Evolutionary conservation across 2,888 invertebrate genomes (phyloP).

Genomic region (Flabesymbios commensalis): DNA sequence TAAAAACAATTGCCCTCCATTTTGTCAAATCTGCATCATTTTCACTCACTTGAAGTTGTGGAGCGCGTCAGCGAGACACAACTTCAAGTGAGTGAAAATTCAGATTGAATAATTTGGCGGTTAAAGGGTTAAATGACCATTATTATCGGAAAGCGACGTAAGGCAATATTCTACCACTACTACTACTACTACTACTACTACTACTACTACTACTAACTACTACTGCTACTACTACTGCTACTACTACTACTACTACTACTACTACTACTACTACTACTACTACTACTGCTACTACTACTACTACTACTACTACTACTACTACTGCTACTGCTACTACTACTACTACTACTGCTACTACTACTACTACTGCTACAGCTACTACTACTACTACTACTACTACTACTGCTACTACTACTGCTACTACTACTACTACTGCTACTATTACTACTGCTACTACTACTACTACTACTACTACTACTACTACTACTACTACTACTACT

Average conservation of each 20-base stretch:
- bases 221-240: not conserved
- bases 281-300: not conserved
- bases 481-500: conserved; percentile 8
- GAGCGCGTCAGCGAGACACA: too few relatives aligned
- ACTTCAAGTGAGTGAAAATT: too few relatives aligned
- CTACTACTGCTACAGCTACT: not conserved
- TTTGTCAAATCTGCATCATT: too few relatives aligned
- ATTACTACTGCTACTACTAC: conserved; percentile 4
- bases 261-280: not conserved
- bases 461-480: conserved; percentile 8
- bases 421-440: conserved; percentile 6
- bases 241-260: not conserved
- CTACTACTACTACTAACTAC: not conserved
- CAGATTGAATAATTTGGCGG: too few relatives aligned
- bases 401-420: conserved; percentile 6
- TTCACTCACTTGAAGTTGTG: too few relatives aligned
- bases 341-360: not conserved
- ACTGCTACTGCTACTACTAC: not conserved
- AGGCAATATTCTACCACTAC: too few relatives aligned
- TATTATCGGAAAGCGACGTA: too few relatives aligned
- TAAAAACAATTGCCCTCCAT: too few relatives aligned
- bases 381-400: conserved; percentile 5
- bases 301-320: not conserved
- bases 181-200: not conserved
- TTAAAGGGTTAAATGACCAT: too few relatives aligned